Evolutionary conservation across 2,797 vertebrate species (phyloP).

Genomic region (Enteromius fasciolatus): DNA sequence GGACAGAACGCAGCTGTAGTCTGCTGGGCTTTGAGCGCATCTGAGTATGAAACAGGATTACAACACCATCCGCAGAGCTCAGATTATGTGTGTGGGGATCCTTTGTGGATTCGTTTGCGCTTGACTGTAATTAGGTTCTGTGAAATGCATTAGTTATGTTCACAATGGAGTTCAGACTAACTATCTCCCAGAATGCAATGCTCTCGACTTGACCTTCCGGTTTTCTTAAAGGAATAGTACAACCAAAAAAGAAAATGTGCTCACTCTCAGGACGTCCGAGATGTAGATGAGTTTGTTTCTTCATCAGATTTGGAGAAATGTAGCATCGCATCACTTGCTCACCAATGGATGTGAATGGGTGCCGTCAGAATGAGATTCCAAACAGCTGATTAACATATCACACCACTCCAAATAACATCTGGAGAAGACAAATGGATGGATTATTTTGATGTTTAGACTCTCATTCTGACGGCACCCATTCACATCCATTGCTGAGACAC

Average conservation of each 20-base stretch:
- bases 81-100: not conserved
- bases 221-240: not conserved
- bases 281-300: not conserved
- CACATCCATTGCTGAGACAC: not conserved
- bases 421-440: no score
- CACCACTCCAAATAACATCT: no score
- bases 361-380: not conserved
- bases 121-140: not conserved
- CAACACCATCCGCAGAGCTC: not conserved
- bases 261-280: not conserved
- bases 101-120: not conserved
- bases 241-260: not conserved
- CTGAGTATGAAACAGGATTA: not conserved
- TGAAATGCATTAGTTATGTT: conserved; percentile 12
- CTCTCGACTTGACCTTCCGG: not conserved
- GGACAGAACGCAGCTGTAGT: not conserved
- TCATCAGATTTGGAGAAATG: not conserved
- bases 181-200: conserved; percentile 5
- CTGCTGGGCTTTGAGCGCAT: not conserved
- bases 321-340: not conserved
- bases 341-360: not conserved
- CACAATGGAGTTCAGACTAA: not conserved
- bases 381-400: no score
- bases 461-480: not conserved
- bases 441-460: not conserved